Conservation (phyloP, 2,888 invertebrate species). For the Tetragonisca angustula region DNA sequence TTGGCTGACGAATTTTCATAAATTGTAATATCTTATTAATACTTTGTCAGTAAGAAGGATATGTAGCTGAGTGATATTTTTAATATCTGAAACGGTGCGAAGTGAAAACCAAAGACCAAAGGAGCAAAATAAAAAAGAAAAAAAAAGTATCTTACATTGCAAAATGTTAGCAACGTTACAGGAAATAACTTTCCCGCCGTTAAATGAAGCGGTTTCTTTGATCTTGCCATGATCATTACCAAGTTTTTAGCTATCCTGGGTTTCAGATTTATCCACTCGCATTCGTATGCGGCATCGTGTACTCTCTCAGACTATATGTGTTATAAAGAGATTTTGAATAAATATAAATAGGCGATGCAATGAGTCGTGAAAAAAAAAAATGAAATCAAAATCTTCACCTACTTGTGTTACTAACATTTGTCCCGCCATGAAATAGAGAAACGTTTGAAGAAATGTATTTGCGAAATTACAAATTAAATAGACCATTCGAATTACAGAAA, state of each 20-base stretch:
- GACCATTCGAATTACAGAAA: not conserved
- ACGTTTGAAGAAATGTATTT: constrained; percentile 32
- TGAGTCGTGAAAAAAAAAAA: not conserved
- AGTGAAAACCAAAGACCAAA: not conserved
- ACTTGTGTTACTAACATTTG: constrained; percentile 41
- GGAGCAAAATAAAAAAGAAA: too few relatives aligned
- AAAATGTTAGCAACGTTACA: constrained; percentile 53
- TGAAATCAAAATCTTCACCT: not conserved
- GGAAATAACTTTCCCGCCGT: constrained; percentile 63
- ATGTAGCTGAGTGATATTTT: constrained; percentile 33
- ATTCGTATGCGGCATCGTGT: constrained; percentile 27
- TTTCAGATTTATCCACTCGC: constrained; percentile 36
- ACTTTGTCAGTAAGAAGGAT: constrained; percentile 22
- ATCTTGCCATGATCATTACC: constrained; percentile 48
- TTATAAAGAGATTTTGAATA: not conserved
- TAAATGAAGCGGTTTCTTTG: constrained; percentile 51
- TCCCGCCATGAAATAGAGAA: constrained; percentile 43
- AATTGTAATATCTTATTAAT: not conserved
- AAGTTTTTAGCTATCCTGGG: constrained; percentile 37
- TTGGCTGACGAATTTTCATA: not conserved
- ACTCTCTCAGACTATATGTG: constrained; percentile 40
- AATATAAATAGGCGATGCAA: not conserved
- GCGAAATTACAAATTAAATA: not conserved
- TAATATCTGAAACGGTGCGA: constrained; percentile 42
- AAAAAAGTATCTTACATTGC: constrained; percentile 45